Evolutionary conservation across 2,113 vertebrate species (phyloP), one percentile per base, ranked within the genome.

Genomic region (Lagopus leucura): DNA sequence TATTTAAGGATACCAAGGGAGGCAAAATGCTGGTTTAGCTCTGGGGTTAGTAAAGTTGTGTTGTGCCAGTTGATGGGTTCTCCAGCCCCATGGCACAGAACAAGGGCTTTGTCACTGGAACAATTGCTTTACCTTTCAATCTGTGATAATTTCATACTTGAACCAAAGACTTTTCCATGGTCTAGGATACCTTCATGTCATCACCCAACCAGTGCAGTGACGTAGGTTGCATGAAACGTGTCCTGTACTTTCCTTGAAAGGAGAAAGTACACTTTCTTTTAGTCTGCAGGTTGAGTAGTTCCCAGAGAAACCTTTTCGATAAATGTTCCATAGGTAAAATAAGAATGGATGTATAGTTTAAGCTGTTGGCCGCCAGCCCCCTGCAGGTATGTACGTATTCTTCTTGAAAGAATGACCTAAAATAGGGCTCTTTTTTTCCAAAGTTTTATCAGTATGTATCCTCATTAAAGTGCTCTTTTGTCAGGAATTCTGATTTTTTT

Each of bases 391-490:
- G 40, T 17, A 12, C 22, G 38, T 20, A 45, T 75, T 45, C 32
- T 76, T 7, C 79, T 76, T 86, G 52, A 93, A 92, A 89, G 63
- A 43, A 50, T 83, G 32, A 80, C 45, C 72, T 91, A 80, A 89
- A 95, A 70, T 54, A 11, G 11, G 1, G 28, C 22, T 60, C 16
- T 75, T n/a, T 60, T 84, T 74, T 7, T 6, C 57, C 47, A 40
- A 73, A 71, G 82, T 40, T 71, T 83, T 89, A 17, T 52, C 79
- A 52, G 55, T 60, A 43, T 64, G 4, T 83, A 88, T 52, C 38
- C 50, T 93, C 11, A 89, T 88, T 82, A 89, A 86, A 96, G n/a
- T 16, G 7, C 40, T 83, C 27, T 89, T 66, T 61, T 71, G 28
- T 74, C 13, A 71, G 58, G 64, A 91, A 61, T 22, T 74, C 55